These are phyloP conservation scores for Euproctis similis DNA, from an alignment of 2,888 invertebrate genomes.

Conservation along the genomic window DNA sequence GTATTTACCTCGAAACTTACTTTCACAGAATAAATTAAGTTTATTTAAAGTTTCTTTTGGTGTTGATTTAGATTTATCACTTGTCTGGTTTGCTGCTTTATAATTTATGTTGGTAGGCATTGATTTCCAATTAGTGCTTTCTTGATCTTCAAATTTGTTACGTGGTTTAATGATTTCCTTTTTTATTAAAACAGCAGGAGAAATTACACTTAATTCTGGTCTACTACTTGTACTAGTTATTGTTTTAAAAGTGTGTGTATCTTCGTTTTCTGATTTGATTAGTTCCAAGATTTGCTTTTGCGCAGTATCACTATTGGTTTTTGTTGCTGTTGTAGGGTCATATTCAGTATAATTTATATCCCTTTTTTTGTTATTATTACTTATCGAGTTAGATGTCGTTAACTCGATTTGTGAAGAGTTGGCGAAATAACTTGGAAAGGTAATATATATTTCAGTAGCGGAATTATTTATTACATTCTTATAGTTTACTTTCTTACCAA, in stretches of 20 bases:
- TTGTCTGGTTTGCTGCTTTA: too few species aligned
- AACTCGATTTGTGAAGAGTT: too few species aligned
- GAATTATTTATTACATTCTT: too few species aligned
- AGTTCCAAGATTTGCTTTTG: neutral
- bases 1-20: conserved; percentile 54
- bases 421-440: neutral
- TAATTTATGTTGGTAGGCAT: too few species aligned
- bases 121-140: too few species aligned
- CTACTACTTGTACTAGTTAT: neutral
- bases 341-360: neutral
- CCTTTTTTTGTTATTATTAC: neutral
- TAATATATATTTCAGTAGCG: too few species aligned
- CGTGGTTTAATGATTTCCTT: too few species aligned
- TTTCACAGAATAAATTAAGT: conserved; percentile 29
- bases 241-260: neutral
- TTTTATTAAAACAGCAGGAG: too few species aligned
- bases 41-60: neutral
- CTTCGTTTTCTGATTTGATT: neutral
- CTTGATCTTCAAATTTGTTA: too few species aligned
- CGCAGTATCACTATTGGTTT: neutral
- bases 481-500: too few species aligned
- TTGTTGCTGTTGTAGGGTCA: neutral
- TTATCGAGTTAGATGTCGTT: neutral
- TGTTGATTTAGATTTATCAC: too few species aligned
- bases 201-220: too few species aligned